Evolutionary conservation across 37 sponge, comb jelly and placozoan species (phyloP).

Genomic region (Tethya wilhelma): DNA sequence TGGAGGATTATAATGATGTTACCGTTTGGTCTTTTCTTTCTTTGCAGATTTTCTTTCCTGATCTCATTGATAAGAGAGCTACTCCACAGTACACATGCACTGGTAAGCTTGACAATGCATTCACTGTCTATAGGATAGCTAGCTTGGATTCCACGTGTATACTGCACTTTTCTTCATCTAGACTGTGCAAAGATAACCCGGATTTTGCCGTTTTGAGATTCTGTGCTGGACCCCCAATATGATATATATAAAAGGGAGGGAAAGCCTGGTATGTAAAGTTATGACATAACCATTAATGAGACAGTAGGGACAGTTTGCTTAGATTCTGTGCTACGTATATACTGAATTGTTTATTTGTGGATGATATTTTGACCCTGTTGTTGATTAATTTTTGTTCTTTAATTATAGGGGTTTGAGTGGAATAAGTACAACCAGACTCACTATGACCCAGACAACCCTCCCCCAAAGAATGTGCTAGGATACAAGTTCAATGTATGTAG

Average conservation of each 20-base stretch:
- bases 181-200: conserved; percentile 63
- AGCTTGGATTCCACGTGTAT: not conserved
- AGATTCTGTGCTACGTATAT: no score
- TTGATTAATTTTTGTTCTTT: no score
- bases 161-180: not conserved
- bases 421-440: conserved; percentile 99
- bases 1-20: no score
- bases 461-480: conserved; percentile 99
- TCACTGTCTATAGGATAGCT: not conserved
- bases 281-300: no score
- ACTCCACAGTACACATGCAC: conserved; percentile 90
- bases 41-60: conserved; percentile 92
- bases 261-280: no score
- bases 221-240: conserved; percentile 97
- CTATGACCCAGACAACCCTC: conserved; percentile 98
- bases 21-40: not conserved
- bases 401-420: conserved; percentile 96
- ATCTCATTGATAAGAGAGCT: conserved; percentile 90
- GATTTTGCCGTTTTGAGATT: conserved; percentile 95
- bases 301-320: no score
- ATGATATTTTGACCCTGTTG: no score
- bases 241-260: no score
- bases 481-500: conserved; percentile 98
- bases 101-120: conserved; percentile 46
- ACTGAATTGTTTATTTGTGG: no score